Evolutionary conservation across 1,140 invertebrate genomes (phyloP), one percentile per base, ranked within the genome.

Genomic region (Campoletis sonorensis): DNA sequence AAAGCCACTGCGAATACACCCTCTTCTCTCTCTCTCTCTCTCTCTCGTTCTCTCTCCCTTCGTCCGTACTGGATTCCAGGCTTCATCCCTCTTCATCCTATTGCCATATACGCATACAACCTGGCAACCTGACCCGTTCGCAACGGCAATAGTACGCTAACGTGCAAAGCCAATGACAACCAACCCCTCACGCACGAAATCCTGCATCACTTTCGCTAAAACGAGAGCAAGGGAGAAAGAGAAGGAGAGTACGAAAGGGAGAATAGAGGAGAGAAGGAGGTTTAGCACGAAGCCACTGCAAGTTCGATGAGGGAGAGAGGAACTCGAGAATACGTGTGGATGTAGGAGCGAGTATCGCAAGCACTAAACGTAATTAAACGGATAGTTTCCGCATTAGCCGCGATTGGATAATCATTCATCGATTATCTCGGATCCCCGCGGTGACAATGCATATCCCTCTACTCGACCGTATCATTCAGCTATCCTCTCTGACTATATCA

Each of bases 331-430:
- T 79, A 79, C 77, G 64, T 78, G 21, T 26, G 11, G 51, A 18
- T 11, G 33, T 21, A 13, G 45, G 37, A 33, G 37, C 61, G 83
- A 84, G 88, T 83, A 88, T 88, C 83, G 84, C 73, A 89, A 86
- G 85, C 87, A 88, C 87, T 89, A 89, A 88, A 90, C 89, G 89
- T 91, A 92, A 92, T 92, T 91, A 91, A 91, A 91, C 89, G 90
- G 89, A 91, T 90, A 89, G 88, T 90, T 91, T 91, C 87, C 90
- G 90, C 90, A 91, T 92, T 92, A 91, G 90, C 88, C 89, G 86
- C 87, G 90, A 91, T 91, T 91, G 89, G 88, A 90, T 90, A 89
- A 90, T 91, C 90, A 89, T 90, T 90, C 87, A 90, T 90, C 89
- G 89, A 91, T 91, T 92, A 91, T 88, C 87, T 88, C 84, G 45